phyloP scores from a whole-genome alignment of 2,797 vertebrate species.

The Taeniopygia guttata region DNA sequence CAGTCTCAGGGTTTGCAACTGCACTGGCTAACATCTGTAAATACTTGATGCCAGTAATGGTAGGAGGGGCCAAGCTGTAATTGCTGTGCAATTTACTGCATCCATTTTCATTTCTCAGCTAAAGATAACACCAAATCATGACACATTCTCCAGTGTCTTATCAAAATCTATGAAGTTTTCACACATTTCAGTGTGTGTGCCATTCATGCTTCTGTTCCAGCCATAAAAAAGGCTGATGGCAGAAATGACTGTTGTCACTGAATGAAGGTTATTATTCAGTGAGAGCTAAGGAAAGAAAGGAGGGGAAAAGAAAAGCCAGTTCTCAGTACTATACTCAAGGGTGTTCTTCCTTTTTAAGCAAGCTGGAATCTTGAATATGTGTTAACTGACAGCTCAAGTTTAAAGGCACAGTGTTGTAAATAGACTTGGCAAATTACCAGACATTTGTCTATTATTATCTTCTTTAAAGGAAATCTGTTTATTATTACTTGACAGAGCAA shows the following conservation, averaged over 20 bases:
- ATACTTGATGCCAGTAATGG: neutral
- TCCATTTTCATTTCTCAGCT: neutral
- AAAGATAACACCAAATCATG: neutral
- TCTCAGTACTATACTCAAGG: neutral
- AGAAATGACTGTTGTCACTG: conserved; percentile 4
- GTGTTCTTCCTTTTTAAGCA: neutral
- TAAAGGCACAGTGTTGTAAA: neutral
- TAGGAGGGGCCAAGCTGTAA: neutral
- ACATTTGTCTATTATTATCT: neutral
- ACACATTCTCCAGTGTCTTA: neutral
- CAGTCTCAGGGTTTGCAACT: neutral
- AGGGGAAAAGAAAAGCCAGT: neutral
- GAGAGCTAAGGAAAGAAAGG: neutral
- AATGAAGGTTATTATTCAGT: neutral
- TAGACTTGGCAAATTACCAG: neutral
- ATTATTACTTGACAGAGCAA: neutral
- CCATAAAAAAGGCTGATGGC: neutral
- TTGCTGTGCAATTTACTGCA: neutral
- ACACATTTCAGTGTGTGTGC: neutral
- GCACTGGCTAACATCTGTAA: neutral
- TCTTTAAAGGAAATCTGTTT: neutral
- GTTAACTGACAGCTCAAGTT: neutral
- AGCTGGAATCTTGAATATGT: neutral
- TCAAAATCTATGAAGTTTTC: neutral
- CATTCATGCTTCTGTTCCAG: neutral